Evolutionary conservation across 1,140 invertebrate species (phyloP).

Genomic region (Bombus superbus): DNA sequence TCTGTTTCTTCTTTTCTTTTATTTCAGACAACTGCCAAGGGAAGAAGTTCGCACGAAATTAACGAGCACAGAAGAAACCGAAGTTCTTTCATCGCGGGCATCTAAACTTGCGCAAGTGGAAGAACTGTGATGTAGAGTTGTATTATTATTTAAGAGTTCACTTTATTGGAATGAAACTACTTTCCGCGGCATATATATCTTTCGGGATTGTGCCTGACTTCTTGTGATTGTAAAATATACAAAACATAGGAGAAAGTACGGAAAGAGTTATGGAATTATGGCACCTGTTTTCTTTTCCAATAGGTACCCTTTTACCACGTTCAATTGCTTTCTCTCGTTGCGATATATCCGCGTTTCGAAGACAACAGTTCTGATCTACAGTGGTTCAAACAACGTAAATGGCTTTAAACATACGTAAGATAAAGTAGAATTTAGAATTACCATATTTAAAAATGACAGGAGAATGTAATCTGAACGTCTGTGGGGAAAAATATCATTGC

Average conservation of each 20-base stretch:
- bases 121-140: neutral
- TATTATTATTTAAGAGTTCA: slow-evolving; percentile 6
- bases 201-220: neutral
- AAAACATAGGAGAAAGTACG: too few relatives aligned
- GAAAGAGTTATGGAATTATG: neutral
- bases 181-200: neutral
- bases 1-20: neutral
- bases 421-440: too few relatives aligned
- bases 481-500: too few relatives aligned
- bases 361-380: neutral
- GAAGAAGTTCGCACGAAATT: slow-evolving; percentile 20
- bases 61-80: slow-evolving; percentile 8
- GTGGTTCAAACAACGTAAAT: neutral
- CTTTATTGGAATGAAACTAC: neutral
- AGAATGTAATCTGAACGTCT: too few relatives aligned
- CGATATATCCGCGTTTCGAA: neutral
- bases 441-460: too few relatives aligned
- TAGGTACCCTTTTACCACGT: neutral
- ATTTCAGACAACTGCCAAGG: neutral
- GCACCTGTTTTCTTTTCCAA: neutral
- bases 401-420: neutral
- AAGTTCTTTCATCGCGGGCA: neutral
- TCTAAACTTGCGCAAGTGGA: neutral
- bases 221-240: too few relatives aligned
- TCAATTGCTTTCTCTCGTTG: neutral